Percentiles rank a stretch among this genome's conserved stretches.
These are phyloP conservation scores for Melanotaenia parkinsoni DNA, from an alignment of 2,797 vertebrate genomes.

Conservation along the genomic window DNA sequence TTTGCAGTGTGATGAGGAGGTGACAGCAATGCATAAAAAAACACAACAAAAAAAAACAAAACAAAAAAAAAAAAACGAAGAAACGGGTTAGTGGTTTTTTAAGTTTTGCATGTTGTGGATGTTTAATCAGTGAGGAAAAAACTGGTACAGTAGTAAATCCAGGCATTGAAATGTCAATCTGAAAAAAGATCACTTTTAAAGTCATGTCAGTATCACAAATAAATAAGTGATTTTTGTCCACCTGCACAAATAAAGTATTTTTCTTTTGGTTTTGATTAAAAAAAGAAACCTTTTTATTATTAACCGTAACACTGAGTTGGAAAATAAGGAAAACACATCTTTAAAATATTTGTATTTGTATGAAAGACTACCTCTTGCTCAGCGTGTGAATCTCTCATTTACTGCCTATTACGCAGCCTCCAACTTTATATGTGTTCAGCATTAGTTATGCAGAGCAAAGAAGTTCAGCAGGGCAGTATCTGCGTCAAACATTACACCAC, in stretches of 20 bases:
- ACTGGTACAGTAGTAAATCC: background rate
- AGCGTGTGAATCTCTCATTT: background rate
- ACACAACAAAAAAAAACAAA: too few relatives aligned
- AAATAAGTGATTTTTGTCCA: background rate
- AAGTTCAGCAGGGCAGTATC: constrained; percentile 9
- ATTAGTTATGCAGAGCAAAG: constrained; percentile 14
- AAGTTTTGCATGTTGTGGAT: background rate
- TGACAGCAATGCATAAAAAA: too few relatives aligned
- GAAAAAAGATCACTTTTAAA: background rate
- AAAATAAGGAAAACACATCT: background rate
- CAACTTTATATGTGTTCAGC: background rate
- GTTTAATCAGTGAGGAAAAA: background rate
- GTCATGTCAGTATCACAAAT: background rate
- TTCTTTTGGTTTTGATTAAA: background rate
- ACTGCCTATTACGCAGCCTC: background rate
- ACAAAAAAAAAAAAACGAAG: too few relatives aligned
- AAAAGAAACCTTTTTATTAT: background rate
- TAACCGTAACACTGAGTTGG: background rate
- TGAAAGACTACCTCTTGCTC: background rate
- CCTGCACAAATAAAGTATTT: background rate
- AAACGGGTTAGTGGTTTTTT: background rate
- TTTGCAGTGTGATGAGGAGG: too few relatives aligned
- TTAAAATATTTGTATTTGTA: background rate
- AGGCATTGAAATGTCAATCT: background rate
- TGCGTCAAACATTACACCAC: constrained; percentile 28